Conservation (phyloP, 2,113 vertebrate species). For the Aphelocoma coerulescens region DNA sequence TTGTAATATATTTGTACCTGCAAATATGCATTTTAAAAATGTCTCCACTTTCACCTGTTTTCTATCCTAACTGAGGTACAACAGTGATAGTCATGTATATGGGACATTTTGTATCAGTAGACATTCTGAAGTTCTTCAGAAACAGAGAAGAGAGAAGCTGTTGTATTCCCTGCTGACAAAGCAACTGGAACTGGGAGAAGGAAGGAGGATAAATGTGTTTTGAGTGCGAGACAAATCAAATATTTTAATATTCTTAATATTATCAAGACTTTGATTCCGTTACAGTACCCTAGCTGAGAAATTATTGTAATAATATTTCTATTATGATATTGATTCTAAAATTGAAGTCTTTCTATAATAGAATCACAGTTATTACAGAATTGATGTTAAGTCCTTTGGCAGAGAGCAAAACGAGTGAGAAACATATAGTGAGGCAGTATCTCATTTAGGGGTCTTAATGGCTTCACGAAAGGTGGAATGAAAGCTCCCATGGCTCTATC, state of each 20-base stretch:
- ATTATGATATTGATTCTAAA: slow-evolving; percentile 7
- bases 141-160: not conserved
- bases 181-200: not conserved
- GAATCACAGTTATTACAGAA: not conserved
- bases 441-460: not conserved
- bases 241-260: not conserved
- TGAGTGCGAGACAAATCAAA: not conserved
- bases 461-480: not conserved
- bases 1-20: not conserved
- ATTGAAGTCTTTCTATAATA: not conserved
- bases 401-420: not conserved
- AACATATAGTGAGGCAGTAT: not conserved
- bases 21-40: not conserved
- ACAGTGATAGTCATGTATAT: not conserved
- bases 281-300: not conserved
- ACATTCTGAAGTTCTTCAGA: not conserved
- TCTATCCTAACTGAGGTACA: not conserved
- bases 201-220: not conserved
- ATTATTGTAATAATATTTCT: not conserved
- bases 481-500: not conserved
- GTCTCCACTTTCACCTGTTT: not conserved
- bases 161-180: not conserved
- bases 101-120: not conserved
- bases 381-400: not conserved
- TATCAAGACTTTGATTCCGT: not conserved